phyloP scores from a whole-genome alignment of 2,797 vertebrate genomes.

The Sus cebifrons region DNA sequence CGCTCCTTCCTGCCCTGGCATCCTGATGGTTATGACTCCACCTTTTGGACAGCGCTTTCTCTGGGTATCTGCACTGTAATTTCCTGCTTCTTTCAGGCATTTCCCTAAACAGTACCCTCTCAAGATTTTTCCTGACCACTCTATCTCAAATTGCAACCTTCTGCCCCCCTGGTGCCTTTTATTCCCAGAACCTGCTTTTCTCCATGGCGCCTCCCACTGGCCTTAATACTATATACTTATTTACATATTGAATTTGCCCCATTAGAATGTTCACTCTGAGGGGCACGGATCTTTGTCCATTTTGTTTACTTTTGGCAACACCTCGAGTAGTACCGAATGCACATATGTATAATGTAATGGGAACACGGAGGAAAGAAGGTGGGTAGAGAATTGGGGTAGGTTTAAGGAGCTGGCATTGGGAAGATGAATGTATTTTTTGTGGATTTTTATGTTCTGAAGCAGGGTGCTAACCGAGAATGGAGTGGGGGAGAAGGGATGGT shows the following conservation, averaged over 20 bases:
- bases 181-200: not conserved
- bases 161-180: not conserved
- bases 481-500: not conserved
- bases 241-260: not conserved
- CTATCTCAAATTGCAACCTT: not conserved
- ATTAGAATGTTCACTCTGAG: not conserved
- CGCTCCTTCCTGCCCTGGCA: not conserved
- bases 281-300: conserved; percentile 26
- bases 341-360: not conserved
- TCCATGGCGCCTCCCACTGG: not conserved
- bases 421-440: not conserved
- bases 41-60: not conserved
- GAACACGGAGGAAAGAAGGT: not conserved
- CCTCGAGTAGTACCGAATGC: not conserved
- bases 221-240: not conserved
- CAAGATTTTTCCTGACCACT: not conserved
- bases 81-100: not conserved
- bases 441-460: not conserved
- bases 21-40: not conserved
- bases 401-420: not conserved
- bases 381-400: not conserved
- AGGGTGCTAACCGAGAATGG: not conserved
- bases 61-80: not conserved
- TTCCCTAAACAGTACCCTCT: not conserved
- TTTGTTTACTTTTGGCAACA: not conserved